These are phyloP conservation scores for Neomonachus schauinslandi DNA, from an alignment of 2,113 vertebrate species.

Conservation along the genomic window DNA sequence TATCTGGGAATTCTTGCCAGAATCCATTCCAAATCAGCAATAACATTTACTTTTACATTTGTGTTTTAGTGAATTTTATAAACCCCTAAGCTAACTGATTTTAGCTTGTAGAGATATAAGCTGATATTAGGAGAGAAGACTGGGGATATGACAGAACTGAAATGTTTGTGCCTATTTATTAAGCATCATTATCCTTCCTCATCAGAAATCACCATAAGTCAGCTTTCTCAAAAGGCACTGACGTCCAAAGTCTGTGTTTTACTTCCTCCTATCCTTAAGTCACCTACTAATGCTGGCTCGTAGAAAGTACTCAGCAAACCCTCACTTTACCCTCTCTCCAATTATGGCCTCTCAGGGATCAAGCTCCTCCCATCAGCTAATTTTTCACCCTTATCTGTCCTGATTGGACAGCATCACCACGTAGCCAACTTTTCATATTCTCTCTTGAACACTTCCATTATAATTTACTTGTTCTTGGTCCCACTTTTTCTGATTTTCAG, in stretches of 20 bases:
- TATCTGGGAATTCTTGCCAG: conserved; percentile 48
- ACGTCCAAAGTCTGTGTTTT: background rate
- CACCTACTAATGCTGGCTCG: too few species aligned
- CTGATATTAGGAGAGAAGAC: background rate
- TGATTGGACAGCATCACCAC: background rate
- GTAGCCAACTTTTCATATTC: background rate
- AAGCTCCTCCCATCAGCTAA: background rate
- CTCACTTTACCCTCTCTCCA: background rate
- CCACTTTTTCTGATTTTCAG: background rate
- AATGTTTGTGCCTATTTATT: background rate
- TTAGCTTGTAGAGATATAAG: conserved; percentile 45
- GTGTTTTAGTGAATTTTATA: conserved; percentile 54
- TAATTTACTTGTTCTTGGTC: background rate
- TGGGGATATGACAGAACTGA: background rate
- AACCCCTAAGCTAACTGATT: conserved; percentile 29
- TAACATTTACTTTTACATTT: conserved; percentile 53
- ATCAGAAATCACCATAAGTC: background rate
- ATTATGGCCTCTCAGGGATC: background rate
- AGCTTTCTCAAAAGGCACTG: background rate
- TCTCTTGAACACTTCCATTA: background rate
- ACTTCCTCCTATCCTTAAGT: background rate
- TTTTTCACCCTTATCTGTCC: background rate
- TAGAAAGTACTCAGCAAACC: background rate
- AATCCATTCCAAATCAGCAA: conserved; percentile 25
- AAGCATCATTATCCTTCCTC: background rate